These are phyloP conservation scores for Tiliacea citrago DNA, from an alignment of 2,888 invertebrate species.

Conservation along the genomic window DNA sequence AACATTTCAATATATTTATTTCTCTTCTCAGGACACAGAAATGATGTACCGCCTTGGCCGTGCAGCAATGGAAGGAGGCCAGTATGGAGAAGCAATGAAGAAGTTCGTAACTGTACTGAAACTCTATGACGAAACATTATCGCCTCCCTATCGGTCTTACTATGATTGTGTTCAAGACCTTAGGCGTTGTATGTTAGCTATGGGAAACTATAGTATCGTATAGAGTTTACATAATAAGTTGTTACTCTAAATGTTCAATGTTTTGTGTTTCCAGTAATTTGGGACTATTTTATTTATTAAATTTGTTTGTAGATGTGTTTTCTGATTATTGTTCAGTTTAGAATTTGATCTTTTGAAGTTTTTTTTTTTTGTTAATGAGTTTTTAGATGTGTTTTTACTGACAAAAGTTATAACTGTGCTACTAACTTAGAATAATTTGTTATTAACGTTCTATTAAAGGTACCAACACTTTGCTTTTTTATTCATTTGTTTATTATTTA, in stretches of 20 bases:
- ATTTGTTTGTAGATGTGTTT: conserved; percentile 19
- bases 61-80: conserved; percentile 91
- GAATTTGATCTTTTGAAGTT: neutral
- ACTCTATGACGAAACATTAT: conserved; percentile 92
- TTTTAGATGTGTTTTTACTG: conserved; percentile 23
- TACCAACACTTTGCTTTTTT: conserved; percentile 18
- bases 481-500: neutral
- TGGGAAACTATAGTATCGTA: conserved; percentile 91
- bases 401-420: conserved; percentile 29
- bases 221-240: conserved; percentile 11
- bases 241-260: neutral
- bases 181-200: conserved; percentile 92
- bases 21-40: conserved; percentile 92
- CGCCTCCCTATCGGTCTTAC: conserved; percentile 94
- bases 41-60: conserved; percentile 92
- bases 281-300: conserved; percentile 22
- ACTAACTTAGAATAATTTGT: conserved; percentile 31
- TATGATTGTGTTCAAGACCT: conserved; percentile 94
- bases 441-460: conserved; percentile 23
- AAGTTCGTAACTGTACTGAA: conserved; percentile 92
- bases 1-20: too few relatives aligned
- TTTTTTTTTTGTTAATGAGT: too few relatives aligned
- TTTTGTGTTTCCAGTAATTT: neutral
- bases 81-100: conserved; percentile 91
- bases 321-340: neutral